These are phyloP conservation scores for Neoarius graeffei DNA, from an alignment of 2,113 vertebrate genomes.

Conservation along the genomic window DNA sequence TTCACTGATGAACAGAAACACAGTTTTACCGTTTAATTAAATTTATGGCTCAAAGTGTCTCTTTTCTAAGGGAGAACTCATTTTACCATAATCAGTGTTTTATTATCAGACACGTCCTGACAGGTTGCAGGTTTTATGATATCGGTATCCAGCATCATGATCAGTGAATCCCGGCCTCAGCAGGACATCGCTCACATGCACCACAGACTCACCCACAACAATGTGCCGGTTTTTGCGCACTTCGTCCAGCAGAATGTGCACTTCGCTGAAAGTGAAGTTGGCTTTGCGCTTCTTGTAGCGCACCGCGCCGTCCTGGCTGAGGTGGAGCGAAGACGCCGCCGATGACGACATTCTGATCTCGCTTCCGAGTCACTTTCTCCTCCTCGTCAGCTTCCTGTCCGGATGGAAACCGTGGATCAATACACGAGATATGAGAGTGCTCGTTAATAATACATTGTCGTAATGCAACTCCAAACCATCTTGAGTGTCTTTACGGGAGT, in stretches of 20 bases:
- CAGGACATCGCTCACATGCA: no score
- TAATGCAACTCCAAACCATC: background rate
- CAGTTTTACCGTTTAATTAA: background rate
- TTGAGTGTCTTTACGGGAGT: no score
- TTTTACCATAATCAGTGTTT: background rate
- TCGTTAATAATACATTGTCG: background rate
- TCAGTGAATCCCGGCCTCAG: background rate
- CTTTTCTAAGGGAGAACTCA: background rate
- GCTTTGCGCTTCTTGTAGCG: conserved; percentile 78
- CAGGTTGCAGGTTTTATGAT: background rate
- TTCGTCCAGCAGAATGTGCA: conserved; percentile 78
- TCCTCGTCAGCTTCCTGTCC: background rate
- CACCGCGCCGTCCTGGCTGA: conserved; percentile 60
- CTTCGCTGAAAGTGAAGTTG: conserved; percentile 76
- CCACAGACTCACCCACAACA: conserved; percentile 71
- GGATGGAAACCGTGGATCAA: background rate
- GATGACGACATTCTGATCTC: conserved; percentile 66
- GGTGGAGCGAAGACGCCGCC: conserved; percentile 24
- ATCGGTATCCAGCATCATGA: background rate
- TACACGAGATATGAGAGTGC: background rate
- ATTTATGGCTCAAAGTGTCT: background rate
- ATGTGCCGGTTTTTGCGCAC: conserved; percentile 74
- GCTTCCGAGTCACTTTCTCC: background rate
- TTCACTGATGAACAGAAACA: background rate
- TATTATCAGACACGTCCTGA: background rate